These are phyloP conservation scores for Patella pellucida DNA, from an alignment of 2,888 invertebrate species.

Conservation along the genomic window DNA sequence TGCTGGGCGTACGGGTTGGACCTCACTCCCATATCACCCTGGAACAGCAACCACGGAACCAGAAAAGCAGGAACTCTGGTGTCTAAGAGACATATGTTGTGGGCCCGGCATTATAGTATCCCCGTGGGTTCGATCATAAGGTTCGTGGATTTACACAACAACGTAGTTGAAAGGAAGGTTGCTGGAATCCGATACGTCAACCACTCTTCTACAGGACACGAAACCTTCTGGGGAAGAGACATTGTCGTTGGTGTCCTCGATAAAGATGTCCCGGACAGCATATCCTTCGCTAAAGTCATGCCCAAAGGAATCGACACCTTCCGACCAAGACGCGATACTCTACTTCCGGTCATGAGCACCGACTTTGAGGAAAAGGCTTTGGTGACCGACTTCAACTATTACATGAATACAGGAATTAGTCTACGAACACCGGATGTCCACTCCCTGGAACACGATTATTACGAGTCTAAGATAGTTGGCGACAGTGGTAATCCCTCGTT, in stretches of 20 bases:
- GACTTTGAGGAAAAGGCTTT: conserved; percentile 56
- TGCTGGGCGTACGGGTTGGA: conserved; percentile 54
- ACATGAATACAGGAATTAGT: conserved; percentile 34
- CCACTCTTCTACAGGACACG: conserved; percentile 23
- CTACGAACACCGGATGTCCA: conserved; percentile 21
- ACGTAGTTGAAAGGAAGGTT: conserved; percentile 47
- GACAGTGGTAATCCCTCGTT: conserved; percentile 57
- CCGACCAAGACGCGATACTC: conserved; percentile 20
- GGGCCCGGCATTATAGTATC: conserved; percentile 53
- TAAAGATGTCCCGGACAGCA: conserved; percentile 45
- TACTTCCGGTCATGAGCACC: conserved; percentile 46
- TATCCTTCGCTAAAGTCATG: conserved; percentile 42
- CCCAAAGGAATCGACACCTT: conserved; percentile 41
- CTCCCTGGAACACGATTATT: conserved; percentile 38
- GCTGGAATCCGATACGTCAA: conserved; percentile 30
- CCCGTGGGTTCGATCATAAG: conserved; percentile 42
- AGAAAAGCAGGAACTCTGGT: conserved; percentile 48
- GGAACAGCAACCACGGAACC: conserved; percentile 47
- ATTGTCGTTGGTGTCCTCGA: conserved; percentile 53
- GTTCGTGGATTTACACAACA: conserved; percentile 47
- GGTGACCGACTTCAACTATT: conserved; percentile 41
- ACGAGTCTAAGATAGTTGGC: conserved; percentile 47
- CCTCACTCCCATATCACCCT: conserved; percentile 51
- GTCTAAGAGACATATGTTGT: conserved; percentile 49
- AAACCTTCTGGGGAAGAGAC: conserved; percentile 40